Evolutionary conservation across 2,888 invertebrate genomes (phyloP), one percentile per base, ranked within the genome.

Genomic region (Campoplex capitator): DNA sequence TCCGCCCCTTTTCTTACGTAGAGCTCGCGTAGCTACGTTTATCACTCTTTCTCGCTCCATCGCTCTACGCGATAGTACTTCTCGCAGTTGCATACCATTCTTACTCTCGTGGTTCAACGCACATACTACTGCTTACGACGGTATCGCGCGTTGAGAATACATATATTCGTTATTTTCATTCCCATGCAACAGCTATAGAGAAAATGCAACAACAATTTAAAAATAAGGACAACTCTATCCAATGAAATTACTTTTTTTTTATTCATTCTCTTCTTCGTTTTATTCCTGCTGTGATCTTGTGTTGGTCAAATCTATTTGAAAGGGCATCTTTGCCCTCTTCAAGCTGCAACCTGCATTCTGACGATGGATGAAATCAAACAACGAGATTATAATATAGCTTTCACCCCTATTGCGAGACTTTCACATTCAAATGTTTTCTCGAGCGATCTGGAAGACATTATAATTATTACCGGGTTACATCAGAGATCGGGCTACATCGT

Each of bases 11-110:
- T 4, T 3, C 38, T 38, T 38, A 23, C 84, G 70, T 75, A 71
- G 88, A 71, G 88, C 88, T 88, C 89, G 89, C 89, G 87, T 84
- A 87, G 79, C 80, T 77, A 84, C 79, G 86, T 68, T 88, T 83
- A 86, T 83, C 83, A 77, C 86, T 84, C 58, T 16, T 32, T 16
- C 45, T 38, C 58, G 3, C 38, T 38, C 42, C 56, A 56, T 42
- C 45, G 28, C 13, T 23, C 8, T 23, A 2, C 32, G 32, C 78
- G 67, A 38, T 78, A 77, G 51, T 62, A 42, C 68, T 16, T 9
- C 16, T 28, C 45, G 58, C 32, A 80, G 73, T 73, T 77, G 76
- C 79, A 32, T 77, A 65, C 67, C 42, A 65, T 79, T 48, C 28
- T 48, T 48, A 13, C 58, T 23, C 84, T 75, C 79, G 80, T 45